Conservation (phyloP, 2,113 vertebrate species). For the Lagopus muta region DNA sequence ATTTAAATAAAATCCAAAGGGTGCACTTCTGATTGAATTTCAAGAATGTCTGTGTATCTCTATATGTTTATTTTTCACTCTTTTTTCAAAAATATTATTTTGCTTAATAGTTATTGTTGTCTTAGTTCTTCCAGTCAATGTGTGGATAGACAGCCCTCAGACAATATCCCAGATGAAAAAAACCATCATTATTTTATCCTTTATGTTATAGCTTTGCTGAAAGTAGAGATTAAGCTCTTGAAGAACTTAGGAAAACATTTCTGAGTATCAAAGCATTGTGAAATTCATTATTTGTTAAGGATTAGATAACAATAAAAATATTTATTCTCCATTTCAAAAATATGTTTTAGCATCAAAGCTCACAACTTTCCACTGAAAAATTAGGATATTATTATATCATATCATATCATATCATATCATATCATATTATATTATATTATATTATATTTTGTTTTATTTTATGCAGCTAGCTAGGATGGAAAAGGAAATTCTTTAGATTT, state of each 20-base stretch:
- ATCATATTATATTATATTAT: too few relatives aligned
- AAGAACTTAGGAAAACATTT: neutral
- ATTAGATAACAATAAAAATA: neutral
- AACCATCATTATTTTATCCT: neutral
- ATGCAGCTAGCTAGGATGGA: too few relatives aligned
- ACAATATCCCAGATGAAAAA: neutral
- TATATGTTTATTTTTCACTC: neutral
- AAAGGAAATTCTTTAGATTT: too few relatives aligned
- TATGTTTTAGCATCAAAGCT: neutral
- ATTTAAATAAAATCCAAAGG: neutral
- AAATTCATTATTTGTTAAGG: neutral
- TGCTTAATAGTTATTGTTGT: neutral
- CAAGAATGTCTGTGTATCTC: neutral
- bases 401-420: too few relatives aligned
- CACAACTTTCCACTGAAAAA: neutral
- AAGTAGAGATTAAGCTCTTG: neutral
- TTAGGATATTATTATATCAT: neutral
- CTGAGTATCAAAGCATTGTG: neutral
- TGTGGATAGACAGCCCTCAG: neutral
- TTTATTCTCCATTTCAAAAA: neutral
- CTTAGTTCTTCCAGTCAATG: too few relatives aligned
- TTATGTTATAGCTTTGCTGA: neutral
- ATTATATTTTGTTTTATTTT: too few relatives aligned
- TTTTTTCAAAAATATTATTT: neutral
- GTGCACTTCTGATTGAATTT: neutral